Evolutionary conservation across 2,888 invertebrate genomes (phyloP), one percentile per base, ranked within the genome.

Genomic region (Pterostichus niger): DNA sequence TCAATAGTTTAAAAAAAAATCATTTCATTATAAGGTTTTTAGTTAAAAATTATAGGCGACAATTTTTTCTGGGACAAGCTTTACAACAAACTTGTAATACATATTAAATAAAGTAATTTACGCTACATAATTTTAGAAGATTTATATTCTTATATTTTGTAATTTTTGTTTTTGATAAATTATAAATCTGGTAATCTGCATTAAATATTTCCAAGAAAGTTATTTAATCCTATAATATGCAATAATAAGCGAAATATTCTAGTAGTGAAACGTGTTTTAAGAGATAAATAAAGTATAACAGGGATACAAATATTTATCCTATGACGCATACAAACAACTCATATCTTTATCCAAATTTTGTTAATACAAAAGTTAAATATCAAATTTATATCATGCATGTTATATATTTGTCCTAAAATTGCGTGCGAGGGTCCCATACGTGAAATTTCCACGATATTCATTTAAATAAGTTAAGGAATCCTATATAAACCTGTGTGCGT

Each of bases 201-300:
- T 40, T 40, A 7, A 40, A 40, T 7, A 40, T 40, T 40, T 9
- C 9, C 9, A 9, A 9, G 6, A 40, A 40, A 7, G 40, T 9
- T 40, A 40, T 40, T 1, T 40, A 40, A 40, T 40, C 40, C 40
- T 40, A 40, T 40, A 40, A 40, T 40, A 40, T 40, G 40, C 9
- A 40, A 40, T 40, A 6, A 9, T 40, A 40, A 40, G 40, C 40
- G 0, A 40, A 3, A 40, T 6, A 40, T 40, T 40, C 9, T 0
- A 3, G 40, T 73, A 40, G 13, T n/a, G 7, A 24, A 75, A 75
- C 13, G 24, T 33, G 11, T 33, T 77, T 77, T 9, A 11, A 0
- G n/a, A 54, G 11, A 77, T 77, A 77, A 77, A 77, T 15, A 7
- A 77, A 33, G 13, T 76, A 2, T 15, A 35, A 31, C 76, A 7